Percentiles rank a stretch among this genome's conserved stretches.
Evolutionary conservation across 2,797 vertebrate species (phyloP).

Genomic region (Salmo trutta): DNA sequence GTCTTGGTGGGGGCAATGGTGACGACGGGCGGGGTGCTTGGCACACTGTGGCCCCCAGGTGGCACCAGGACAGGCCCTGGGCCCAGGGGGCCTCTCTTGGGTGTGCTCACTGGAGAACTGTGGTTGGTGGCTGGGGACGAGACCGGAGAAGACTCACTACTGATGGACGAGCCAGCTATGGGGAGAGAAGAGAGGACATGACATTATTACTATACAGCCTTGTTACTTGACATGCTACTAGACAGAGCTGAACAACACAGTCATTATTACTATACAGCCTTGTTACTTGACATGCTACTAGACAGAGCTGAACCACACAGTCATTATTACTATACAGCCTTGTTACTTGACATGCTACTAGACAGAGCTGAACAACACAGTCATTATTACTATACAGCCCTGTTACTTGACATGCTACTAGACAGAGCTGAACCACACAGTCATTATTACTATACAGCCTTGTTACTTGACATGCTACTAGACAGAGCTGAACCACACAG

Average conservation of each 20-base stretch:
- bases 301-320: no score
- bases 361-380: no score
- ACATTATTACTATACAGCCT: not conserved
- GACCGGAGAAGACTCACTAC: conserved; percentile 95
- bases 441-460: no score
- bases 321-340: no score
- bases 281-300: no score
- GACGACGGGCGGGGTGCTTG: conserved; percentile 96
- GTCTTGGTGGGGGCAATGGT: conserved; percentile 98
- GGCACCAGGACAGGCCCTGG: conserved; percentile 92
- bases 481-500: no score
- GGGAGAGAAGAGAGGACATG: conserved; percentile 16
- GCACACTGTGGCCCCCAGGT: conserved; percentile 89
- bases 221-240: not conserved
- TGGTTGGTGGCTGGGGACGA: conserved; percentile 98
- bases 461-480: no score
- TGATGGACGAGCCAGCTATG: conserved; percentile 92
- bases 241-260: not conserved
- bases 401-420: no score
- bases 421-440: no score
- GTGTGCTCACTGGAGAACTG: conserved; percentile 95
- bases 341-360: no score
- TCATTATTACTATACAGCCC: no score
- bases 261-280: not conserved
- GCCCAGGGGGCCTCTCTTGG: conserved; percentile 92